Base-by-base conservation (phyloP, 1,140 invertebrate species). In the Mylabris phalerata region DNA sequence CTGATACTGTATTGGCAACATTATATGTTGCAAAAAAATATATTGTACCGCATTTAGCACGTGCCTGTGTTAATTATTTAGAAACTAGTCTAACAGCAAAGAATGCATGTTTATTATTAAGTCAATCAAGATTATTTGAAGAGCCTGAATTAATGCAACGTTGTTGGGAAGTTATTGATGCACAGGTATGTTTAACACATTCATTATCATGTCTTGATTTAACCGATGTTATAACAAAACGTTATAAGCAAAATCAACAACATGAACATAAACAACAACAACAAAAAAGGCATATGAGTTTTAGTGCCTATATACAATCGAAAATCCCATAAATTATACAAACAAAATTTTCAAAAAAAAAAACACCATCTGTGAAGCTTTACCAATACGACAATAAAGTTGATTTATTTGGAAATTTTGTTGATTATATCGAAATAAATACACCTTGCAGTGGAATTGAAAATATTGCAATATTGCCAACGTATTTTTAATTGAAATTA, bases 81-180 rank as follows among this genome's bases (percentile, higher is more conserved):
- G 92, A 95, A 78, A 92, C 91, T 57, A 93, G 89, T 79, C 77
- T 95, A 59, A 93, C 90, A 48, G 92, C 92, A 63, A 90, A 93
- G 78, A 95, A 95, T 77, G 92, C 92, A 42, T 95, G 92, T 75
- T 79, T 95, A 59, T 82, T 95, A 55, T 80, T 95, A 63, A 93
- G 90, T 74, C 92, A 95, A 75, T 93, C 90, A 57, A 78, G 90
- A 57, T 79, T 95, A 42, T 95, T 94, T 76, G 92, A 95, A 78
- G 92, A 95, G 73, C 90, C 90, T 45, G 92, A 93, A 71, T 78
- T 95, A 50, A 93, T 95, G 91, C 88, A 93, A 73, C 79, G 92
- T 67, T 95, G 92, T 76, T 95, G 92, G 92, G 92, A 95, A 80
- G 93, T 97, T 43, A 93, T 95, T 73, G 92, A 94, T 77, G 92